These are phyloP conservation scores for Corythornis vintsioides DNA, from an alignment of 2,113 vertebrate genomes.

Conservation along the genomic window DNA sequence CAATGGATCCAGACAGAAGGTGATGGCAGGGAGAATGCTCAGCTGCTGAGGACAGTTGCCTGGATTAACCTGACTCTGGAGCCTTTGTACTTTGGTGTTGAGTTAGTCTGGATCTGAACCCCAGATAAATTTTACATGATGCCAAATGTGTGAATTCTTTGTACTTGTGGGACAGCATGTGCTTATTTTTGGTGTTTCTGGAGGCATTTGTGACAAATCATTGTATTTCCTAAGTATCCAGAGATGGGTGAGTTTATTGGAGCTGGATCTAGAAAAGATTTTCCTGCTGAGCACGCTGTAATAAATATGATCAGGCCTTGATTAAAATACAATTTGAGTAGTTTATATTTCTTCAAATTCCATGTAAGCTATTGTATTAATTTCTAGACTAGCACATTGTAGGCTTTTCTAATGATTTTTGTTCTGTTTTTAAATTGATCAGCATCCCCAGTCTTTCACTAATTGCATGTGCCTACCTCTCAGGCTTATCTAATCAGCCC, in stretches of 20 bases:
- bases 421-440: not conserved
- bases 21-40: not conserved
- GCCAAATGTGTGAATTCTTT: not conserved
- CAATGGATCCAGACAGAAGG: not conserved
- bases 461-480: not conserved
- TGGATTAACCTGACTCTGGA: not conserved
- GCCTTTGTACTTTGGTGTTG: rapidly evolving
- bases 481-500: not conserved
- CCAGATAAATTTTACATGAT: no score
- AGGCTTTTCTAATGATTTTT: not conserved
- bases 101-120: not conserved
- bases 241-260: not conserved
- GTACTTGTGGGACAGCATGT: not conserved
- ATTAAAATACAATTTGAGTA: not conserved
- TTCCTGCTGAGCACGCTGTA: not conserved
- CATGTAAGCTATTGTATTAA: not conserved
- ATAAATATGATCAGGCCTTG: not conserved
- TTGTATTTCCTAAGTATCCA: not conserved
- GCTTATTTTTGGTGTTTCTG: not conserved
- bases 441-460: not conserved
- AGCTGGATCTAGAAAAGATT: not conserved
- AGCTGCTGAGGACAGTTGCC: not conserved
- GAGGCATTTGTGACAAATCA: not conserved
- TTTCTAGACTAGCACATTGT: not conserved
- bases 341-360: not conserved